phyloP scores from a whole-genome alignment of 2,113 vertebrate genomes.

The Sitta europaea region DNA sequence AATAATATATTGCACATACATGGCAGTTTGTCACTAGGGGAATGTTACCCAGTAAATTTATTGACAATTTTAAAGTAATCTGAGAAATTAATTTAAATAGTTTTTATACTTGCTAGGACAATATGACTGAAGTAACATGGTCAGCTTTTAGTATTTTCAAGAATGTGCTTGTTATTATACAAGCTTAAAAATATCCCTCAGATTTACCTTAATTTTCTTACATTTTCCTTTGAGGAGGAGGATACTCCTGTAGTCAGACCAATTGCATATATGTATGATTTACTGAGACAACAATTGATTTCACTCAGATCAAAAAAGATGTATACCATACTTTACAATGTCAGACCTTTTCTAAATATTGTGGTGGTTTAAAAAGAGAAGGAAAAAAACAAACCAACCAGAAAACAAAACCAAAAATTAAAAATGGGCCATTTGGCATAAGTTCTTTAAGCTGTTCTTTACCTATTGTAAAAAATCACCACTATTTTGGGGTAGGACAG shows the following conservation, averaged over 20 bases:
- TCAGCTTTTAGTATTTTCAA: background rate
- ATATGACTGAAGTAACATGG: background rate
- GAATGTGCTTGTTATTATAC: background rate
- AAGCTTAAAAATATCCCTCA: background rate
- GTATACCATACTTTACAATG: background rate
- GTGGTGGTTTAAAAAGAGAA: background rate
- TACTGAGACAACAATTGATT: background rate
- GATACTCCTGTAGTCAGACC: background rate
- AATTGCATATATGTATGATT: background rate
- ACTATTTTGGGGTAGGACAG: background rate
- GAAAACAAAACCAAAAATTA: background rate
- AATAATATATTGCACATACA: background rate
- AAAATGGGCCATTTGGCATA: background rate
- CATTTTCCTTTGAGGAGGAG: background rate
- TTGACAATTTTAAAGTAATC: background rate
- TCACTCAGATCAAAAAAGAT: background rate
- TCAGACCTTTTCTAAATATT: background rate
- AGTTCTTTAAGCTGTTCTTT: background rate
- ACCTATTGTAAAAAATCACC: background rate
- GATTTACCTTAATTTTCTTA: background rate
- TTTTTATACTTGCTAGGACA: background rate
- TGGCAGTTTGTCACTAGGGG: background rate
- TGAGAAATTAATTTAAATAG: background rate
- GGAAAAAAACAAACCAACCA: rapidly evolving
- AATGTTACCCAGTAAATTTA: background rate